Percentiles rank a stretch among this genome's conserved stretches.
Conservation (phyloP, 2,888 invertebrate genomes). For the Dromius quadrimaculatus region DNA sequence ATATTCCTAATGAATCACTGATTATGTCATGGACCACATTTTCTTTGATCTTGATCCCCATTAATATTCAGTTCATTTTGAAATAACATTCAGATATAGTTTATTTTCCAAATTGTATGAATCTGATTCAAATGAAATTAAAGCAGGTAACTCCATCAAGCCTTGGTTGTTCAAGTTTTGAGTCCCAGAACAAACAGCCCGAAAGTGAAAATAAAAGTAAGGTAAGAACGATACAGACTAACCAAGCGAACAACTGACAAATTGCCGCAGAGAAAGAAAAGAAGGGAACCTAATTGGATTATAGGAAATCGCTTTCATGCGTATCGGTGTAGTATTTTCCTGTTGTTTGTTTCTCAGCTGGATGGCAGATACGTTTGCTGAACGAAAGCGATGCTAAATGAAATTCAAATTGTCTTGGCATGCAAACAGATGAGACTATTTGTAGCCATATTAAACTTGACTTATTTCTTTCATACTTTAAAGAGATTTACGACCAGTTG, state of each 20-base stretch:
- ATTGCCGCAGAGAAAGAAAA: slow-evolving; percentile 43
- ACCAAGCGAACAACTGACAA: slow-evolving; percentile 50
- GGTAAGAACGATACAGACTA: slow-evolving; percentile 45
- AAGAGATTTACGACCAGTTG: too few species aligned
- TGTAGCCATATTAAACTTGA: not conserved
- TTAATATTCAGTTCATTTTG: too few species aligned
- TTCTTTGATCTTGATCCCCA: too few species aligned
- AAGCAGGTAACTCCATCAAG: slow-evolving; percentile 21
- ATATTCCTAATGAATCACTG: too few species aligned
- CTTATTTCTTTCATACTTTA: too few species aligned
- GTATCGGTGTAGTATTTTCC: slow-evolving; percentile 32
- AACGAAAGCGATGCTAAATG: slow-evolving; percentile 22
- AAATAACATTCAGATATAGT: too few species aligned
- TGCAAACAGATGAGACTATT: slow-evolving; percentile 18
- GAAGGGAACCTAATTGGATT: slow-evolving; percentile 46
- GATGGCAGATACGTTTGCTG: not conserved
- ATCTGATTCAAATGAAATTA: too few species aligned
- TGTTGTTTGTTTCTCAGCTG: slow-evolving; percentile 29
- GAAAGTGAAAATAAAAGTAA: slow-evolving; percentile 49
- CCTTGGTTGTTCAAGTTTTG: slow-evolving; percentile 4
- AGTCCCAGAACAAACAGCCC: slow-evolving; percentile 35
- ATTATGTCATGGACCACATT: too few species aligned
- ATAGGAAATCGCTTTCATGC: slow-evolving; percentile 51
- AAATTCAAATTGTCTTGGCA: slow-evolving; percentile 25
- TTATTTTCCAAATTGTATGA: too few species aligned